Conservation (phyloP, 2,888 invertebrate species). For the Ochropleura plecta region DNA sequence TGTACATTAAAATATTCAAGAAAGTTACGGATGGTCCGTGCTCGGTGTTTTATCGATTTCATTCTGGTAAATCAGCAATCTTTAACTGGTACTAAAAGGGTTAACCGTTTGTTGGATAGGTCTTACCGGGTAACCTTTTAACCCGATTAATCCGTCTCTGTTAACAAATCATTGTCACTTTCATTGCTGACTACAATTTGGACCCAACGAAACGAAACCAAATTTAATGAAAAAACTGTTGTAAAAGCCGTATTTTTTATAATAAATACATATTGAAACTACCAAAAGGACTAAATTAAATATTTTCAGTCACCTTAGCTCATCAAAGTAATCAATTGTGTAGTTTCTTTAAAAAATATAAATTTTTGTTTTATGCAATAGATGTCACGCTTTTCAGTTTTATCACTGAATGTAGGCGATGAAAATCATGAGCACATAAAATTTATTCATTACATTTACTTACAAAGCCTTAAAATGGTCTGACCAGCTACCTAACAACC, state of each 20-base stretch:
- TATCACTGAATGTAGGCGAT: background rate
- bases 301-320: background rate
- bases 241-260: background rate
- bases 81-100: background rate
- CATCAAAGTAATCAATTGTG: background rate
- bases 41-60: background rate
- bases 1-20: background rate
- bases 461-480: background rate
- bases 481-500: background rate
- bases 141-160: background rate
- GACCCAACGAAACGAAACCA: background rate
- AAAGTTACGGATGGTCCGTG: background rate
- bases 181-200: background rate
- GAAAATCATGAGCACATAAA: background rate
- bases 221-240: background rate
- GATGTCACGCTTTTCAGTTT: background rate
- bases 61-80: background rate
- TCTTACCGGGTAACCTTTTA: background rate
- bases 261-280: background rate
- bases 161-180: background rate
- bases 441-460: background rate
- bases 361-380: background rate
- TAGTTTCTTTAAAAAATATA: background rate
- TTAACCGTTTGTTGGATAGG: background rate
- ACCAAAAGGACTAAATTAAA: background rate